These are phyloP conservation scores for Halocynthia roretzi DNA, from an alignment of 23 tunicate genomes.

Conservation along the genomic window DNA sequence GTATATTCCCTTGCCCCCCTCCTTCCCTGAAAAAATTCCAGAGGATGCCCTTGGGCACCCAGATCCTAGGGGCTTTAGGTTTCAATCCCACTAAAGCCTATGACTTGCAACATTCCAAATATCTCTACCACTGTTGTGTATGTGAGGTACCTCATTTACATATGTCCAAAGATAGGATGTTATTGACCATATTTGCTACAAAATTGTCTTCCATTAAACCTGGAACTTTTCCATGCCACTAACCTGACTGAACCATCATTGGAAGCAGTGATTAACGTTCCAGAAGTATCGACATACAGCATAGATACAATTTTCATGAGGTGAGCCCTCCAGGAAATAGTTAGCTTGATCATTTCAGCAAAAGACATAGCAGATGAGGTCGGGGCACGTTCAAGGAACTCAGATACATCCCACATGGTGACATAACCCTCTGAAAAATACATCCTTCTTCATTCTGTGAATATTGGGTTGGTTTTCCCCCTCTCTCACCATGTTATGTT, in stretches of 20 bases:
- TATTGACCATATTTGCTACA: no score
- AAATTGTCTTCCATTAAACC: background rate
- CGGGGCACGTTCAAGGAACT: conserved; percentile 56
- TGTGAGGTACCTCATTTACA: no score
- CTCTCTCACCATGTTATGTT: no score
- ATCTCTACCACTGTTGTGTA: no score
- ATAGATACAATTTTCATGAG: conserved; percentile 53
- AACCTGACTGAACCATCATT: conserved; percentile 85
- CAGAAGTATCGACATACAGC: conserved; percentile 31
- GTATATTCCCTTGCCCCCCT: no score
- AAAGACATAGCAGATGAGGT: conserved; percentile 27
- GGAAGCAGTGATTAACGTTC: conserved; percentile 63
- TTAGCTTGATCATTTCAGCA: conserved; percentile 47
- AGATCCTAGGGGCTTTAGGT: no score
- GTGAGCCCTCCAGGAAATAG: conserved; percentile 81
- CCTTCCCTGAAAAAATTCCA: no score
- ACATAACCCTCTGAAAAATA: conserved; percentile 64
- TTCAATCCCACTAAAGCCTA: no score
- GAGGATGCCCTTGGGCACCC: no score
- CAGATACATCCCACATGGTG: conserved; percentile 71
- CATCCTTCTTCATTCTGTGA: no score
- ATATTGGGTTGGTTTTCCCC: no score
- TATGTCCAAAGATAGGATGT: no score
- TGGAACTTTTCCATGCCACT: background rate
- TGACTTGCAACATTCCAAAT: background rate